Percentiles rank a stretch among this genome's conserved stretches.
Conservation (phyloP, 2,888 invertebrate genomes). For the Luffia ferchaultella region DNA sequence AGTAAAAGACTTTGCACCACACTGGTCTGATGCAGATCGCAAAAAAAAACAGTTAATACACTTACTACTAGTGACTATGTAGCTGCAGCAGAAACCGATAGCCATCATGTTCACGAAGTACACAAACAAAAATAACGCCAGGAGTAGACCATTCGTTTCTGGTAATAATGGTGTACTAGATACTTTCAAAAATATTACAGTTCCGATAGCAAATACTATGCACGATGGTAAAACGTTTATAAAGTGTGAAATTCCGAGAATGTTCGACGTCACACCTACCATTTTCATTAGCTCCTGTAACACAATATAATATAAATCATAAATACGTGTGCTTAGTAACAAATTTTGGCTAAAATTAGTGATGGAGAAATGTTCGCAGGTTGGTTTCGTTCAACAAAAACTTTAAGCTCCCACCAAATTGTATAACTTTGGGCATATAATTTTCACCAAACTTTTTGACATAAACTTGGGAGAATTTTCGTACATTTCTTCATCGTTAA, state of each 20-base stretch:
- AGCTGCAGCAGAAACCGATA: conserved; percentile 69
- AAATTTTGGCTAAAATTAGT: too few relatives aligned
- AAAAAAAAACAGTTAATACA: conserved; percentile 5
- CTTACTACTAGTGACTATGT: conserved; percentile 70
- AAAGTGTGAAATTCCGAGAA: conserved; percentile 74
- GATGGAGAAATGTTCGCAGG: too few relatives aligned
- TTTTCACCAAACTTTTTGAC: too few relatives aligned
- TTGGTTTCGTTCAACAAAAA: too few relatives aligned
- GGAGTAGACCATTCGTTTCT: conserved; percentile 50
- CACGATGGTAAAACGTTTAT: conserved; percentile 68
- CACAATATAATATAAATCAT: neutral
- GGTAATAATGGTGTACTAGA: conserved; percentile 50
- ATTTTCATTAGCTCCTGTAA: conserved; percentile 80
- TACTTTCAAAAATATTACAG: conserved; percentile 37
- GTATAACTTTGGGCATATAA: too few relatives aligned
- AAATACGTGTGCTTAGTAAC: too few relatives aligned
- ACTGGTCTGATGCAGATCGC: too few relatives aligned
- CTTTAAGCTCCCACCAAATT: neutral
- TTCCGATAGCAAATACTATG: conserved; percentile 47
- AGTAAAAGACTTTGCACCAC: too few relatives aligned
- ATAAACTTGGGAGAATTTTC: too few relatives aligned
- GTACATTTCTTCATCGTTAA: too few relatives aligned
- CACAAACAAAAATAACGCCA: conserved; percentile 67
- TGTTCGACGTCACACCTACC: conserved; percentile 73
- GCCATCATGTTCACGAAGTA: conserved; percentile 67